Evolutionary conservation across 2,797 vertebrate species (phyloP), one percentile per base, ranked within the genome.

Genomic region (Dipus sagitta): DNA sequence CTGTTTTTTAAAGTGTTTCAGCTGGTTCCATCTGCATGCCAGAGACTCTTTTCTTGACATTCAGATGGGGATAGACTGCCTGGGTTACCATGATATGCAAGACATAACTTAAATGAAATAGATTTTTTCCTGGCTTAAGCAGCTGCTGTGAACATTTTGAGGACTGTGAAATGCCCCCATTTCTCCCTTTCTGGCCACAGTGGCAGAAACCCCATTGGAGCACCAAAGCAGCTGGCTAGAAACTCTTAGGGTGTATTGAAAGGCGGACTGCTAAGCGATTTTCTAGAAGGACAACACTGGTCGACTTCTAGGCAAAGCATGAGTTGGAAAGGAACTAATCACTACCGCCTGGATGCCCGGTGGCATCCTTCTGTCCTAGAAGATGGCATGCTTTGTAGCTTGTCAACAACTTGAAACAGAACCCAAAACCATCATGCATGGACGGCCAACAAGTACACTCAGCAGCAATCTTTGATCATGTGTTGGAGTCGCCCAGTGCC

Each of bases 51-150:
- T 68, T 5, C 42, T 68, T 90, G 38, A 65, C 32, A 88, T 92
- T 96, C 71, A 86, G 68, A 92, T 85, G 90, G 90, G 89, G 81
- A 79, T 79, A 89, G 92, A 86, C 52, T 95, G 88, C 93, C n/a
- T 94, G 90, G 93, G 96, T 94, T 88, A 85, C 7, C 3, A 2
- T 96, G 91, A 64, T 71, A 64, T 68, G 24, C 32, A 67, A 65
- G 23, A 58, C 34, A 67, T 42, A 92, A 77, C 47, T 94, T 79
- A 81, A 90, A 64, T 84, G 82, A 62, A 34, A 67, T 32, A 52
- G 30, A 32, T 60, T 32, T 28, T 88, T 47, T 52, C 76, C 30
- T 90, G 93, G 38, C 54, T 95, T 82, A 89, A 87, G 75, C 77
- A 94, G 86, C 93, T 95, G 74, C 70, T 86, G 65, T 84, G 89